phyloP scores from a whole-genome alignment of 2,797 vertebrate species.

The Hoplostethus atlanticus region DNA sequence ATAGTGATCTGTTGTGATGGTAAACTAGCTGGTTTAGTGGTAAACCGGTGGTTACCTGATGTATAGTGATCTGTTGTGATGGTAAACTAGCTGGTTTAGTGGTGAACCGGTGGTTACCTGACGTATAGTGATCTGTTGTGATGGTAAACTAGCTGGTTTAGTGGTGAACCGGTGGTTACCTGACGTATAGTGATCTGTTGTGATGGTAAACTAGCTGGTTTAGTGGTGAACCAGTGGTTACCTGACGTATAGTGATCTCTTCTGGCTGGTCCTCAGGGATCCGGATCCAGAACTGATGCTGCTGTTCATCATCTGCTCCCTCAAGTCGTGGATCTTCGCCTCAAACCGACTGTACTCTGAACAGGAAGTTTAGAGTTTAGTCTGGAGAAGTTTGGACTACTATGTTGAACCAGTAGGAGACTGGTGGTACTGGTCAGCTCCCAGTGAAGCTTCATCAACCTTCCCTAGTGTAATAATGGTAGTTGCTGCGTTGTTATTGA shows the following conservation, averaged over 20 bases:
- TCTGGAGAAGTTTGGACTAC: too few relatives aligned
- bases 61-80: conserved; percentile 95
- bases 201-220: conserved; percentile 65
- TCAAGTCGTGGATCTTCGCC: conserved; percentile 97
- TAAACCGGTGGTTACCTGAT: conserved; percentile 87
- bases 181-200: conserved; percentile 85
- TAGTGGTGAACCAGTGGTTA: conserved; percentile 56
- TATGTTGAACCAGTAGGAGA: neutral
- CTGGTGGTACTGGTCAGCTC: neutral
- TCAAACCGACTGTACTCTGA: conserved; percentile 97
- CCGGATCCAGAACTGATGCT: conserved; percentile 97
- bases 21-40: too few relatives aligned
- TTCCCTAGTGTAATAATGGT: too few relatives aligned
- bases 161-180: conserved; percentile 19
- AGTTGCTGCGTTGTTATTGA: too few relatives aligned
- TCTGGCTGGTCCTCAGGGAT: conserved; percentile 95
- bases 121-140: conserved; percentile 98
- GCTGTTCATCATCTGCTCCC: conserved; percentile 99
- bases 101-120: conserved; percentile 82
- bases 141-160: too few relatives aligned
- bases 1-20: conserved; percentile 90
- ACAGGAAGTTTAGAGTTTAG: neutral
- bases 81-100: too few relatives aligned
- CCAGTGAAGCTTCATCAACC: neutral
- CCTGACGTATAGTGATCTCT: conserved; percentile 97